These are phyloP conservation scores for Diabrotica balteata DNA, from an alignment of 2,888 invertebrate species.

Conservation along the genomic window DNA sequence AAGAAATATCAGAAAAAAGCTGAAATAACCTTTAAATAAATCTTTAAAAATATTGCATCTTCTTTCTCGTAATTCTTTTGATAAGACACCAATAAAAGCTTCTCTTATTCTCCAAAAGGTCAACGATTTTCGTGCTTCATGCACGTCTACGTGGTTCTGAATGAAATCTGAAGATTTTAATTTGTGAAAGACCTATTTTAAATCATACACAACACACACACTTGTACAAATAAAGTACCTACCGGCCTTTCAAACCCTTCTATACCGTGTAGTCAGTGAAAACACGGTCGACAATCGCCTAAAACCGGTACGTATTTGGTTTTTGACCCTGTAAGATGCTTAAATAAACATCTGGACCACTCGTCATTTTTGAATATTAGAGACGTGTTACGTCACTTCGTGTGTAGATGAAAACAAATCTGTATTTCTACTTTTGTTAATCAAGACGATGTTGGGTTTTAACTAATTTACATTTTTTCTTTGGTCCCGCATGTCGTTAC, in stretches of 20 bases:
- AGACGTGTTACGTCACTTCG: constrained; percentile 33
- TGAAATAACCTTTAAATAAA: too few relatives aligned
- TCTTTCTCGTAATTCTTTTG: too few relatives aligned
- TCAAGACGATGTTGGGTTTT: not conserved
- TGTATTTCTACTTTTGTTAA: constrained; percentile 31
- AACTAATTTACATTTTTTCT: constrained; percentile 2
- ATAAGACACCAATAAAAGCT: too few relatives aligned
- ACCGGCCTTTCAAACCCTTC: constrained; percentile 17
- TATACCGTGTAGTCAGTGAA: constrained; percentile 12
- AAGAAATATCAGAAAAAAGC: too few relatives aligned
- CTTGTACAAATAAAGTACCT: constrained; percentile 40
- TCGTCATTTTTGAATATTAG: constrained; percentile 35
- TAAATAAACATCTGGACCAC: constrained; percentile 46
- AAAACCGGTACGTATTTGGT: constrained; percentile 31
- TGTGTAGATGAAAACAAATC: constrained; percentile 36
- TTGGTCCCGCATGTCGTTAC: constrained; percentile 4
- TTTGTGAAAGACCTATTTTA: constrained; percentile 40
- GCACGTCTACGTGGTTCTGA: constrained; percentile 35
- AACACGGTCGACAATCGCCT: constrained; percentile 30
- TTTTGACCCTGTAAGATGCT: constrained; percentile 45
- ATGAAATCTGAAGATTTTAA: constrained; percentile 40
- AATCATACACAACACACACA: constrained; percentile 37
- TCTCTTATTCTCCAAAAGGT: constrained; percentile 17
- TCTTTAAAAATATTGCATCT: too few relatives aligned
- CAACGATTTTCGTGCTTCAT: constrained; percentile 20